Evolutionary conservation across 2,113 vertebrate genomes (phyloP), one percentile per base, ranked within the genome.

Genomic region (Cairina moschata): DNA sequence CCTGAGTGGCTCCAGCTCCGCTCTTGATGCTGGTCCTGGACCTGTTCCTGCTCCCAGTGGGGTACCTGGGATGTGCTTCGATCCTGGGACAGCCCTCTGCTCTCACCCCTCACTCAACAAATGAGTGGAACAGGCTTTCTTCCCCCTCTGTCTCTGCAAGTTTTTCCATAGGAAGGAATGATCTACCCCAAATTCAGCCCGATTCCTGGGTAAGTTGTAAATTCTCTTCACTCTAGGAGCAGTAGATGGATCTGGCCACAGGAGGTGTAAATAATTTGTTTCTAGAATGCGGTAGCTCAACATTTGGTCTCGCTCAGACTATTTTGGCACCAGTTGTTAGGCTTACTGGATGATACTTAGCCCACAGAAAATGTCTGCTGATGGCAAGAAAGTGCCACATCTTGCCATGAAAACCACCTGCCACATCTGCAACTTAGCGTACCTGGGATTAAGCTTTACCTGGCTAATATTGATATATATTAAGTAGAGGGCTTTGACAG

Each of bases 1-100:
- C n/a, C 83, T 2, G 1, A 66, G 17, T 73, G 50, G 44, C 63
- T 42, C 34, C 0, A 48, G 1, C 2, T 76, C 14, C 55, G 11
- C 22, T 50, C 22, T 22, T 50, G 7, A 52, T 63, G 25, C 44
- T 26, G 7, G 65, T 63, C 25, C 44, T 26, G 31, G 25, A 62
- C 62, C 44, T 1, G 11, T 13, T n/a, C 25, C 50, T 2, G 1
- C 21, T 74, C 46, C 42, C 0, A 0, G 17, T 0, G 0, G 58
- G 13, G 32, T 73, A 88, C 56, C 77, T 86, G 83, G 60, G 52
- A 32, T 74, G 63, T 0, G 0, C 48, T 91, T 71, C 48, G 0
- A 0, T 16, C 25, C 77, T 3, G 2, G 9, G 17, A 55, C 36
- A 85, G 38, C 59, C 31, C 73, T 50, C 66, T 42, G 50, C 42